phyloP scores from a whole-genome alignment of 2,888 invertebrate species.

The Chymomyza procnemis region DNA sequence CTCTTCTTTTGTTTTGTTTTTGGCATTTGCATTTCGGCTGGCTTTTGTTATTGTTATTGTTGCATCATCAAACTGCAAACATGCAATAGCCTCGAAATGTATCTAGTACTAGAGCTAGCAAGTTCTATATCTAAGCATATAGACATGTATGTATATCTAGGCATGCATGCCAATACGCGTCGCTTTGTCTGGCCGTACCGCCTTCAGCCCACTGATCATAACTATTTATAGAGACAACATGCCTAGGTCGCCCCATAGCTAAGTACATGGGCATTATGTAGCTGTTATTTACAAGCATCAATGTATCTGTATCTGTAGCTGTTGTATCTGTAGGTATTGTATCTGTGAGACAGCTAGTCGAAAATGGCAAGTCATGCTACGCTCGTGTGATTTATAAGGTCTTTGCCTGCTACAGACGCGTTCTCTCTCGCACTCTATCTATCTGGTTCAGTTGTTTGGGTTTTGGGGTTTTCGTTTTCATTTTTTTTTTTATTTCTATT shows the following conservation, averaged over 20 bases:
- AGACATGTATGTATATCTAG: too few species aligned
- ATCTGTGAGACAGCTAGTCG: constrained; percentile 1
- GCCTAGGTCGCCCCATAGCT: background rate
- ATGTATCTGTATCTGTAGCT: too few species aligned
- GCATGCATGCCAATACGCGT: background rate
- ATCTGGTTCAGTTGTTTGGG: background rate
- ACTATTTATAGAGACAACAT: constrained; percentile 54
- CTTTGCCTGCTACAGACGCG: constrained; percentile 55
- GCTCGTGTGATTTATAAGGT: constrained; percentile 73
- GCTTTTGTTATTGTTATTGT: constrained; percentile 42
- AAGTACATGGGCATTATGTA: background rate
- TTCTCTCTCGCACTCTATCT: background rate
- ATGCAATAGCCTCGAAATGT: constrained; percentile 41
- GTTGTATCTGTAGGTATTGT: constrained; percentile 1
- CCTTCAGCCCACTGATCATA: constrained; percentile 29
- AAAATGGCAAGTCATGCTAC: constrained; percentile 68
- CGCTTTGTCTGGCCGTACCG: background rate
- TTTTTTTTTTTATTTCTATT: constrained; percentile 20
- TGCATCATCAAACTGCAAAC: constrained; percentile 51
- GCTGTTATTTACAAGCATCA: constrained; percentile 1
- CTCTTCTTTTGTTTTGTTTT: constrained; percentile 35
- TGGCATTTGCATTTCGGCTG: constrained; percentile 29
- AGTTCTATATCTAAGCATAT: too few species aligned
- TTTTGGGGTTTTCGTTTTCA: constrained; percentile 13
- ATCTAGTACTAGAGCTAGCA: constrained; percentile 36